A percentile compares a stretch with the other conserved stretches of the same genome.
Evolutionary conservation across 2,888 invertebrate species (phyloP).

Genomic region (Plebejus argus): DNA sequence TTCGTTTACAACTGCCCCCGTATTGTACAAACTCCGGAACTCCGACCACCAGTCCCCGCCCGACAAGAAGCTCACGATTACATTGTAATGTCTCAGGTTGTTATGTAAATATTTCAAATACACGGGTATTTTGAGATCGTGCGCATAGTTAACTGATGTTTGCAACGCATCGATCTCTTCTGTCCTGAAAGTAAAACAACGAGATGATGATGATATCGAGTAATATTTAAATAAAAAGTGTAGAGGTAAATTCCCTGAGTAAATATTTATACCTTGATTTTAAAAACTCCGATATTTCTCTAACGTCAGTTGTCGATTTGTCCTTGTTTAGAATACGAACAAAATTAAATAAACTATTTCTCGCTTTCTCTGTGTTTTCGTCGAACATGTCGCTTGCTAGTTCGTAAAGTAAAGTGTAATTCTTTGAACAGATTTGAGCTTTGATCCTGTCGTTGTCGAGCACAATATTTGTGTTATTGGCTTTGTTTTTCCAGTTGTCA

Average conservation of each 20-base stretch:
- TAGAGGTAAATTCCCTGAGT: background rate
- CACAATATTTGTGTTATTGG: slow-evolving; percentile 54
- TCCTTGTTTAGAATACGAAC: slow-evolving; percentile 39
- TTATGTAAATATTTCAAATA: slow-evolving; percentile 69
- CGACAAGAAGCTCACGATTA: slow-evolving; percentile 61
- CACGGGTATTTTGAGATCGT: slow-evolving; percentile 62
- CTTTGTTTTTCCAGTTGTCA: slow-evolving; percentile 52
- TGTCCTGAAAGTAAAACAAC: slow-evolving; percentile 51
- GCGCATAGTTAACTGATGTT: slow-evolving; percentile 58
- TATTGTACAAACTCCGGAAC: slow-evolving; percentile 54
- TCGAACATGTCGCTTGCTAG: slow-evolving; percentile 48
- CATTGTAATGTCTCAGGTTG: slow-evolving; percentile 59
- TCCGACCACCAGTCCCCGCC: slow-evolving; percentile 70
- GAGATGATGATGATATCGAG: background rate
- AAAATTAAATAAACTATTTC: slow-evolving; percentile 53
- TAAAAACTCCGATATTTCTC: slow-evolving; percentile 6
- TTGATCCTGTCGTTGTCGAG: slow-evolving; percentile 55
- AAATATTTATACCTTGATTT: slow-evolving; percentile 17
- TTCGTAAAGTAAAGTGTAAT: slow-evolving; percentile 56
- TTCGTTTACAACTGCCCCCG: slow-evolving; percentile 53
- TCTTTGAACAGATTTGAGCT: slow-evolving; percentile 60
- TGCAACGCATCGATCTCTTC: slow-evolving; percentile 53
- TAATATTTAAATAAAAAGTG: background rate
- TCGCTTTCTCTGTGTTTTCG: slow-evolving; percentile 50
- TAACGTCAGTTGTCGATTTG: background rate